A percentile compares a stretch with the other conserved stretches of the same genome.
phyloP scores from a whole-genome alignment of 1,140 invertebrate genomes.

The Chelonus insularis region DNA sequence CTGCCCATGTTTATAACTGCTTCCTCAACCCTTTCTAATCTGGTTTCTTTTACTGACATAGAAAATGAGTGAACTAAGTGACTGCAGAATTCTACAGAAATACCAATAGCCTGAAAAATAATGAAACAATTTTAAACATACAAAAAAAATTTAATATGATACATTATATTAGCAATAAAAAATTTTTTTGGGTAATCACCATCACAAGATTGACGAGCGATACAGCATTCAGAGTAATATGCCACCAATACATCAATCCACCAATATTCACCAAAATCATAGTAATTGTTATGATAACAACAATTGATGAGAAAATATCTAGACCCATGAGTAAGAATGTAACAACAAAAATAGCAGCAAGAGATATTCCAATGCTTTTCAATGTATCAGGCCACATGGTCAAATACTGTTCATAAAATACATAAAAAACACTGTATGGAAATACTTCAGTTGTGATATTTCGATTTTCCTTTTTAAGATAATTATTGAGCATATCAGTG shows the following conservation, averaged over 20 bases:
- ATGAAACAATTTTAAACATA: constrained; percentile 13
- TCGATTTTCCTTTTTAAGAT: constrained; percentile 57
- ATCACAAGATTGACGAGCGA: constrained; percentile 98
- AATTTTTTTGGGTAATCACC: constrained; percentile 70
- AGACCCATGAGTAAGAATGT: constrained; percentile 94
- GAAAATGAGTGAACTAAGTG: constrained; percentile 94
- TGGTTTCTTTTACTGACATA: constrained; percentile 70
- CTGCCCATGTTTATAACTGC: constrained; percentile 91
- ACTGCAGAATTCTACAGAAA: constrained; percentile 98
- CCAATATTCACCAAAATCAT: constrained; percentile 94
- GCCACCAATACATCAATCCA: constrained; percentile 97
- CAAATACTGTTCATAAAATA: constrained; percentile 99
- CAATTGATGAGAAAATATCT: constrained; percentile 85
- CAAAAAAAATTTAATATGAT: background rate
- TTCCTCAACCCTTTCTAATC: constrained; percentile 78
- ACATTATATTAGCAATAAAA: background rate
- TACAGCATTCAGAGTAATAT: constrained; percentile 94
- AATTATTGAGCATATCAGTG: constrained; percentile 72
- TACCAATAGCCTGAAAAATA: constrained; percentile 84
- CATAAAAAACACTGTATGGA: constrained; percentile 97
- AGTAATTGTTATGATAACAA: constrained; percentile 87
- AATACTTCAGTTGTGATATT: constrained; percentile 79
- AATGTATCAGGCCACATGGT: constrained; percentile 93
- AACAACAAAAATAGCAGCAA: constrained; percentile 90
- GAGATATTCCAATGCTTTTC: constrained; percentile 83